Evolutionary conservation across 2,888 invertebrate species (phyloP), one percentile per base, ranked within the genome.

Genomic region (Slavum lentiscoides): DNA sequence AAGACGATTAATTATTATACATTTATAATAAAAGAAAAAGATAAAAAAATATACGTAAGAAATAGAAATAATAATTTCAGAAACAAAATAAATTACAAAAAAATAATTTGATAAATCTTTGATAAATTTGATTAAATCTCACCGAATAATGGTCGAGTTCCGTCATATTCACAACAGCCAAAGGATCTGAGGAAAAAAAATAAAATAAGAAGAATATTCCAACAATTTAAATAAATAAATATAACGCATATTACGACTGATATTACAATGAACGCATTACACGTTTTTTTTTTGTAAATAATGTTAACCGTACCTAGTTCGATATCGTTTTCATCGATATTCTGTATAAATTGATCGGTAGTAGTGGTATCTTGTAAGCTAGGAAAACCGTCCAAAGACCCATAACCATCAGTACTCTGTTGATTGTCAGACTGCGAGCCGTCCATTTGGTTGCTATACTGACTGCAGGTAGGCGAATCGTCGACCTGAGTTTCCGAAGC

Each of bases 401-500:
- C 53, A 21, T 66, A 75, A 55, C 55, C 58, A 8, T 72, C 39
- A 30, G 64, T n/a, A 37, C 39, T 72, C 2, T 64, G 23, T 30
- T 64, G 80, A 43, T 66, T 55, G 1, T 80, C 80, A 8, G 72
- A 80, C 15, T 39, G 72, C 19, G 23, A 66, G 43, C 58, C 39
- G 37, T 69, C 49, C 37, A 30, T 8, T 59, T 30, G 58, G 7
- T 67, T 68, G 21, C 69, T 77, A 62, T 70, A 62, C 37, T 77
- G 61, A 19, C 70, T 77, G 59, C 77, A 70, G 2, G 62, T 17
- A 0, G 77, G 77, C 21, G 69, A 77, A 59, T 77, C 77, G 7
- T 9, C 9, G 19, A 62, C 15, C 21, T 55, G 64, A 1, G 64
- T 2, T 9, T 80, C 70, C 17, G 17, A n/a, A 8, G n/a, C n/a